phyloP scores from a whole-genome alignment of 23 tunicate genomes.

The Halocynthia aurantium region DNA sequence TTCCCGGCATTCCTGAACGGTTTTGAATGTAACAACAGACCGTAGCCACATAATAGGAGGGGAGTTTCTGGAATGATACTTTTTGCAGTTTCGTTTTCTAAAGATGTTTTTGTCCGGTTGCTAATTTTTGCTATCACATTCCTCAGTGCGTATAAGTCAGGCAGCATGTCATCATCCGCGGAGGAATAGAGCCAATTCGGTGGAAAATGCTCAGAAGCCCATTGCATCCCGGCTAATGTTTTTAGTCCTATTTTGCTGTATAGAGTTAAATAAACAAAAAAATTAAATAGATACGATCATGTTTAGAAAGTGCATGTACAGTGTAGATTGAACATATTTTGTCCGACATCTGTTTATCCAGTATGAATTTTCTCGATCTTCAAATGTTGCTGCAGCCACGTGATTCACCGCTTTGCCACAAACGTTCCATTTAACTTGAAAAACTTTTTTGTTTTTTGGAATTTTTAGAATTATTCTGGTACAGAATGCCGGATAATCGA shows the following conservation, averaged over 20 bases:
- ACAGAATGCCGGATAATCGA: too few species aligned
- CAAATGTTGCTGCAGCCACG: too few species aligned
- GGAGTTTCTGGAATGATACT: neutral
- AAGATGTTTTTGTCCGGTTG: neutral
- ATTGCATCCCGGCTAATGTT: slow-evolving; percentile 20
- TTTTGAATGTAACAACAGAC: neutral
- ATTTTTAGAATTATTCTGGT: too few species aligned
- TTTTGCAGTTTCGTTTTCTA: too few species aligned
- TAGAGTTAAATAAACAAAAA: neutral
- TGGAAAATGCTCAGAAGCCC: slow-evolving; percentile 1
- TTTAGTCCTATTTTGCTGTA: slow-evolving; percentile 7
- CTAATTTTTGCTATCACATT: slow-evolving; percentile 2
- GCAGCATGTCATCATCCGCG: slow-evolving; percentile 17
- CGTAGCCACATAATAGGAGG: slow-evolving; percentile 1
- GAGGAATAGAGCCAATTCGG: slow-evolving; percentile 3
- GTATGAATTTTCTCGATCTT: too few species aligned
- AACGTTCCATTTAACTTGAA: too few species aligned
- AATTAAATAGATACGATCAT: neutral
- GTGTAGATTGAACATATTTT: too few species aligned
- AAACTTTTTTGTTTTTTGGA: too few species aligned
- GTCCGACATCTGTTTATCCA: too few species aligned
- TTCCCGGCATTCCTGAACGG: neutral
- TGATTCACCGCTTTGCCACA: too few species aligned
- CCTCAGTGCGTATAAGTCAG: neutral
- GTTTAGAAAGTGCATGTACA: neutral